Base-by-base conservation (phyloP, 2,113 vertebrate species). In the Prinia subflava region DNA sequence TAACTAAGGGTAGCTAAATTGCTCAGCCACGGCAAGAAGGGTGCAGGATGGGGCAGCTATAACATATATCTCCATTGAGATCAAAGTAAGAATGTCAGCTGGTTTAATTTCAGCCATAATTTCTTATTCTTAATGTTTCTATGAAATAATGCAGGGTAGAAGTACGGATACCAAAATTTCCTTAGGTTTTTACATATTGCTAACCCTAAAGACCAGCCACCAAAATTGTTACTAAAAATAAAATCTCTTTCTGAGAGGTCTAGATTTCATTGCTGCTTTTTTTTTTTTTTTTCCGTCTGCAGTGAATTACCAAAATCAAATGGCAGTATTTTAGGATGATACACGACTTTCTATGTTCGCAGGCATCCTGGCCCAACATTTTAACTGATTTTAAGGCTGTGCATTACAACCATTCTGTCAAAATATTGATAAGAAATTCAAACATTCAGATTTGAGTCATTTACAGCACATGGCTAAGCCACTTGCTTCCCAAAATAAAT, bases 401-500 rank as follows among this genome's bases (percentile, higher is more conserved):
- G 14, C 60, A 39, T 87, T 92, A 33, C 22, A 92, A 65, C 11
- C 4, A 57, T 91, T 69, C 82, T 91, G 67, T 85, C 87, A 93
- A 92, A 95, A 91, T 80, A 95, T 95, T 79, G 62, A 50, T 80
- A 65, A 96, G 62, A 87, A 93, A 83, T 59, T 85, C 46, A 87
- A 70, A 91, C 63, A 90, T 44, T 16, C 70, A 88, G 31, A 79
- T 63, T 39, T 92, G 41, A 90, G 55, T 92, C 63, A 93, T n/a
- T 87, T 39, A 60, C 7, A 95, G 77, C 52, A 90, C 71, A 62
- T 77, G 71, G 63, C 55, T 86, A 64, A 83, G 80, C 39, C 50
- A 80, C 33, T 82, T 2, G 3, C 50, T 94, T 94, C 70, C 39
- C 42, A 57, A 90, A 95, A 87, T 85, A 92, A 91, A 85, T 5